Evolutionary conservation across 2,797 vertebrate genomes (phyloP), one percentile per base, ranked within the genome.

Genomic region (Aulostomus chinensis): DNA sequence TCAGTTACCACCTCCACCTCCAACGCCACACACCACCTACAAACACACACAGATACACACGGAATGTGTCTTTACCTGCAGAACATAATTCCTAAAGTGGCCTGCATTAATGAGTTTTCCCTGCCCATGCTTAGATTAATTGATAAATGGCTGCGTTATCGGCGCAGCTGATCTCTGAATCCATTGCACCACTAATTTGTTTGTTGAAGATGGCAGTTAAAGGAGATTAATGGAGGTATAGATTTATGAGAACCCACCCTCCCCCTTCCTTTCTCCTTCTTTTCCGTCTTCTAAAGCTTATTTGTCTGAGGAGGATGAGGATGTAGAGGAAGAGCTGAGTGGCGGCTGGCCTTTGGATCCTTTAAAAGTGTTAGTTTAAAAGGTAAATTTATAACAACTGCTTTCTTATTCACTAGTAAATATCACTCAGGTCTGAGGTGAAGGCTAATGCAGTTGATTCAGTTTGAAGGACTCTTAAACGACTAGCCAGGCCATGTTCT

Each of bases 171-270:
- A 91, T 91, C 88, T 76, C 64, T 89, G 90, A 93, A 87, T 89
- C 86, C 78, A 50, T 78, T 79, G 83, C 84, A 73, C 73, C 86
- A 65, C 76, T 88, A 84, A 90, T 93, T 91, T 91, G 90, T 91
- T 90, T 91, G 88, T 91, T 77, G 79, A 88, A 83, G 83, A 87
- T 76, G 74, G 78, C 81, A 78, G 83, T 87, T 86, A 83, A 90
- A 89, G 86, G 83, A 89, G 86, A 90, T 90, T 89, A 90, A 84
- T 73, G 76, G 74, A 50, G 26, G 68, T 85, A 86, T 80, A 86
- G 86, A 87, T 89, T 86, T 85, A 78, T 63, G 71, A 68, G 62
- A 68, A 41, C 43, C 37, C 39, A 41, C 46, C 24, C 41, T 12
- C 32, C 25, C 24, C 34, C 18, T 28, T 26, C 12, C 45, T 62